Evolutionary conservation across 64 coral and sea anemone genomes (phyloP), one percentile per base, ranked within the genome.

Genomic region (Stichodactyla mertensii): DNA sequence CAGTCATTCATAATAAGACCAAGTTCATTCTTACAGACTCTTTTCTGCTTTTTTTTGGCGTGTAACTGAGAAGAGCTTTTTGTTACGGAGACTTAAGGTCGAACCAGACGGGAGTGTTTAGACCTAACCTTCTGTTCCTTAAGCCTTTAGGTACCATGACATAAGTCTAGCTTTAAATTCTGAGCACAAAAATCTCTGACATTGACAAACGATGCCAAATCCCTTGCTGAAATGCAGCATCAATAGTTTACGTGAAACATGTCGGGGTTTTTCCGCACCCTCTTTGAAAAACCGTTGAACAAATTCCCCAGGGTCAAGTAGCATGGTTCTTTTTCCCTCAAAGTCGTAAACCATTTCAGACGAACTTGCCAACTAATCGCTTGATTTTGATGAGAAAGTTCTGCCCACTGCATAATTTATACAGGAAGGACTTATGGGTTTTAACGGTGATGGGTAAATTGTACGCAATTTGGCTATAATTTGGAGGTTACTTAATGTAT

Each of bases 231-330:
- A 74, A 31, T 28, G 69, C 26, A 31, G 22, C 69, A 13, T 74
- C 23, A 31, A 74, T 23, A 74, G 69, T 74, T 74, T 74, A 74
- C n/a, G 27, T 31, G 23, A 26, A 27, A 12, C 69, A 26, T 31
- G 69, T 74, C 69, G 69, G 69, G 36, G 22, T 74, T 74, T 74
- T 74, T 74, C 69, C 69, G 69, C 69, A 74, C 69, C 69, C 69
- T 74, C 69, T 74, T 74, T 74, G 69, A n/a, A 74, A 74, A 74
- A 74, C 69, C 69, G 69, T 74, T 74, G 69, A 74, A 74, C 7
- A 74, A 36, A 74, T 74, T 74, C 69, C 27, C 23, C 24, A 74
- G 26, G 69, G 69, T 74, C 69, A 74, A 74, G 69, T 74, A 74
- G 69, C 69, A 10, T 74, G 24, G 23, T 26, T 74, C 69, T 74